phyloP scores from a whole-genome alignment of 2,888 invertebrate genomes.

The Sinotaia quadrata region DNA sequence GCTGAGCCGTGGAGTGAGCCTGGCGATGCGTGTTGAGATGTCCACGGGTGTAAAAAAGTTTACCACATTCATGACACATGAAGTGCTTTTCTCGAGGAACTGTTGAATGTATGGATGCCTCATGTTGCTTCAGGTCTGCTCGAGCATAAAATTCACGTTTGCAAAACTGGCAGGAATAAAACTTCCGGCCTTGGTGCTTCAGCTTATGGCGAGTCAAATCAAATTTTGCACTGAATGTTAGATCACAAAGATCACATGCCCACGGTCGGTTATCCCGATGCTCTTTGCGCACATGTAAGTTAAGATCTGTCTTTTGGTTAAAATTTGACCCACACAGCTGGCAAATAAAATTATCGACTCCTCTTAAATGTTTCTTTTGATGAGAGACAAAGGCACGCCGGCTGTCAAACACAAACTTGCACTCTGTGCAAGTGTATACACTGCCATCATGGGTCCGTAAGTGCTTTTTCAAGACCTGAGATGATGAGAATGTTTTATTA shows the following conservation, averaged over 20 bases:
- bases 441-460: neutral
- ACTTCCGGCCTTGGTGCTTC: constrained; percentile 4
- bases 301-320: neutral
- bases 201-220: neutral
- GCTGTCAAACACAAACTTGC: neutral
- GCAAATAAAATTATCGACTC: neutral
- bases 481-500: neutral
- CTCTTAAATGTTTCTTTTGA: neutral
- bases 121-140: neutral
- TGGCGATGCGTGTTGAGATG: constrained; percentile 8
- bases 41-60: constrained; percentile 1
- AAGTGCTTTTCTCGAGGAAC: neutral
- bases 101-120: neutral
- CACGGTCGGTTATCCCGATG: neutral
- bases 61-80: constrained; percentile 8
- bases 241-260: neutral
- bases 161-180: neutral
- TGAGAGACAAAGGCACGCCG: neutral
- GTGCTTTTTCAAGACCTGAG: neutral
- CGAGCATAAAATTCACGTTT: neutral
- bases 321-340: neutral
- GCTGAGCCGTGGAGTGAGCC: neutral
- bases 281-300: neutral
- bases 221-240: neutral
- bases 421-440: neutral